Percentiles rank a stretch among this genome's conserved stretches.
phyloP scores from a whole-genome alignment of 2,888 invertebrate genomes.

The Eulithis testata region DNA sequence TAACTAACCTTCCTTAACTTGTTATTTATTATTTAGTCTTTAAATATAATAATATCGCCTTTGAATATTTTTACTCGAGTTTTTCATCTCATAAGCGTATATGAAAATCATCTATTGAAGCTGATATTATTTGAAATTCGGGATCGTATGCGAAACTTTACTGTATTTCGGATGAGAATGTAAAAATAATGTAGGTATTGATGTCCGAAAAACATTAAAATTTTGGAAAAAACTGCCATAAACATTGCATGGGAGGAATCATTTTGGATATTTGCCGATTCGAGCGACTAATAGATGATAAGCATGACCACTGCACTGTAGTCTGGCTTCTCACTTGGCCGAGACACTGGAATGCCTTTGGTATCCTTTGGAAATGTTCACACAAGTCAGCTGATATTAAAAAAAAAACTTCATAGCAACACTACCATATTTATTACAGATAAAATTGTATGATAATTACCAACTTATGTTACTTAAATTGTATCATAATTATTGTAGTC shows the following conservation, averaged over 20 bases:
- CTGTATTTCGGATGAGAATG: constrained; percentile 32
- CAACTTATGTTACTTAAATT: no score
- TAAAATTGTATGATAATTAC: no score
- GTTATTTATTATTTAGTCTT: constrained; percentile 66
- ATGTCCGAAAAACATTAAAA: constrained; percentile 31
- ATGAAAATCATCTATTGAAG: constrained; percentile 29
- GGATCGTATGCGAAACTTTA: constrained; percentile 23
- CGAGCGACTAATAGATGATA: constrained; percentile 37
- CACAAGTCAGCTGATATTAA: constrained; percentile 51
- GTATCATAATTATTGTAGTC: no score
- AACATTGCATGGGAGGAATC: constrained; percentile 52
- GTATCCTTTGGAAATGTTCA: constrained; percentile 46
- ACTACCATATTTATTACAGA: no score
- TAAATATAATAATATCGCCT: constrained; percentile 43
- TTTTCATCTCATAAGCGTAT: constrained; percentile 38
- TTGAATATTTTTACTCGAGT: constrained; percentile 42
- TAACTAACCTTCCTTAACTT: constrained; percentile 62
- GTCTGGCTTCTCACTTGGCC: constrained; percentile 49
- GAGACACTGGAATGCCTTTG: constrained; percentile 59
- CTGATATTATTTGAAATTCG: constrained; percentile 17
- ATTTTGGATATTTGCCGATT: constrained; percentile 35
- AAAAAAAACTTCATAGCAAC: constrained; percentile 4
- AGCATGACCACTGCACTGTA: constrained; percentile 46
- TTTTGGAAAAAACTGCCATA: constrained; percentile 26
- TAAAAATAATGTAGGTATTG: constrained; percentile 30